Base-by-base conservation (phyloP, 2,113 vertebrate genomes). In the Oreochromis niloticus region DNA sequence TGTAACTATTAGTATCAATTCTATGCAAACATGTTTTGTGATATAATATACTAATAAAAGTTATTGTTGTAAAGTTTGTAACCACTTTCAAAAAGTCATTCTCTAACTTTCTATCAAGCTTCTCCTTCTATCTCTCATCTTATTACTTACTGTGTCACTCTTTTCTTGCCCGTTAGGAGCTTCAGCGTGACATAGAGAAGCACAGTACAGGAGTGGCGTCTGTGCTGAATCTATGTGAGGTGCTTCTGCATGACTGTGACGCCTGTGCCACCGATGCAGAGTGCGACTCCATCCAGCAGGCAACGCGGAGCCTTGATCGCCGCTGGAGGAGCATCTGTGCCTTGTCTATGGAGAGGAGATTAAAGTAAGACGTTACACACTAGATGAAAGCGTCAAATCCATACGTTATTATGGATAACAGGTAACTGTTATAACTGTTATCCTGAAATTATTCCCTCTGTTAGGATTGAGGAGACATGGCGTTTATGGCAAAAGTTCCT, bases 311-410 rank as follows among this genome's bases (percentile, higher is more conserved):
- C 94, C 96, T 99, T 82, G 99, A 99, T 91, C 97, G 98, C 87
- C 97, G 98, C 19, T 99, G 99, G 99, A 97, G 99, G 86, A 98
- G 97, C 87, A 99, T 99, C 95, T 99, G 98, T 73, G 98, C 98
- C 41, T 97, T 98, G 97, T 99, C 98, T 13, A 98, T 99, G 98
- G 98, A 99, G 88, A 97, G 98, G 75, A 97, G 98, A 87, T 97
- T 99, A 86, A 98, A 97, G 98, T 99, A 95, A 96, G 96, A 59
- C 2, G 2, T 50, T 55, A 1, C 9, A 63, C 22, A 7, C 19
- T 63, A 6, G 27, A 12, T 1, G 2, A 43, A 41, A 66, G 36
- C 3, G 30, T 13, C 4, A 8, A n/a, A 52, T 50, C 9, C 46
- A 50, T 50, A 50, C 2, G 4, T 11, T 50, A 52, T 78, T n/a